These are phyloP conservation scores for Macrotus californicus DNA, from an alignment of 2,113 vertebrate species.

Conservation along the genomic window DNA sequence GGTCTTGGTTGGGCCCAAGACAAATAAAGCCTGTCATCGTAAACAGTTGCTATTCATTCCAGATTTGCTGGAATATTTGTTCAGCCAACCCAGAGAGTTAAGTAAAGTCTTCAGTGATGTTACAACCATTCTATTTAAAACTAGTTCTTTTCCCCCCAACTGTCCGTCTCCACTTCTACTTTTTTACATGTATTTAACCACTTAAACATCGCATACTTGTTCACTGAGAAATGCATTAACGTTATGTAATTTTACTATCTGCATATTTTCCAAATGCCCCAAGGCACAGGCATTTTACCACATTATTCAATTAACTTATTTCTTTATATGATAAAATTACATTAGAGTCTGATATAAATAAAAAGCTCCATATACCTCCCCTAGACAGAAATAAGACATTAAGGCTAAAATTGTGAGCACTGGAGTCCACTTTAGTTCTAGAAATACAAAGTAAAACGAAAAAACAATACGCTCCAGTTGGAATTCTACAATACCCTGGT, in stretches of 20 bases:
- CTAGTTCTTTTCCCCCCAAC: not conserved
- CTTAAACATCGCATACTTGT: not conserved
- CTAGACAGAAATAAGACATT: slow-evolving; percentile 4
- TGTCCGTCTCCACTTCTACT: not conserved
- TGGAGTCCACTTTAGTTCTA: slow-evolving; percentile 31
- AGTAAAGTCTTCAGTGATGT: slow-evolving; percentile 36
- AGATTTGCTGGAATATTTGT: slow-evolving; percentile 43
- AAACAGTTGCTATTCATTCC: slow-evolving; percentile 34
- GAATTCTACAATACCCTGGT: not conserved
- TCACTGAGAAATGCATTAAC: slow-evolving; percentile 27
- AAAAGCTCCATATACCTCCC: not conserved
- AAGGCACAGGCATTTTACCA: slow-evolving; percentile 34
- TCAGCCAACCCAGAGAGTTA: slow-evolving; percentile 33
- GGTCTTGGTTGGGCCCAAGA: not conserved
- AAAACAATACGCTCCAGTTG: not conserved
- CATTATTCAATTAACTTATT: slow-evolving; percentile 44
- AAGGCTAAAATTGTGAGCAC: slow-evolving; percentile 40
- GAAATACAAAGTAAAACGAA: slow-evolving; percentile 37
- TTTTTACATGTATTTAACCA: slow-evolving; percentile 11
- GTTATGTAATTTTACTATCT: slow-evolving; percentile 31
- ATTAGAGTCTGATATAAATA: slow-evolving; percentile 35
- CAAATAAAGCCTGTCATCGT: slow-evolving; percentile 58
- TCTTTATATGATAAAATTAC: slow-evolving; percentile 36
- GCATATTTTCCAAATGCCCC: slow-evolving; percentile 24
- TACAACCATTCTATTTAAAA: not conserved